Evolutionary conservation across 2,888 invertebrate species (phyloP).

Genomic region (Dasysyrphus tricinctus): DNA sequence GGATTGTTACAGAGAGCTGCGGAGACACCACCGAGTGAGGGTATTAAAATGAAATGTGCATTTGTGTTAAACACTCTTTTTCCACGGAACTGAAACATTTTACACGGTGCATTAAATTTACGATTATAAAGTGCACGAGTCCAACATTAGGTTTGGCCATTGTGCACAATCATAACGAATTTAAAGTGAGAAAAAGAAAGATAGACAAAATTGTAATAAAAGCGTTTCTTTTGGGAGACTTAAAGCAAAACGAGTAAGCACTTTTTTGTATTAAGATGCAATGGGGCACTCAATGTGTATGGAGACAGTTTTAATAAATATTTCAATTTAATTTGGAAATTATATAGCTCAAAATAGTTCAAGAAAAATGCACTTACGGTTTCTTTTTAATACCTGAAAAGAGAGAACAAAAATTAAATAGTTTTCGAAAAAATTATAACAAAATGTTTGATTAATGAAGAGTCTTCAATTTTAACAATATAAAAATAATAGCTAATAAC

Average conservation of each 20-base stretch:
- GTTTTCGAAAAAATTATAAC: no score
- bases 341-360: neutral
- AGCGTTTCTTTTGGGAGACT: constrained; percentile 16
- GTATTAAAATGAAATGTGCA: constrained; percentile 33
- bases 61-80: constrained; percentile 27
- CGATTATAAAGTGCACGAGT: constrained; percentile 72
- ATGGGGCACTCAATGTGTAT: constrained; percentile 44
- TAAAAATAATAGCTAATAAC: no score
- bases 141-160: constrained; percentile 56
- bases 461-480: no score
- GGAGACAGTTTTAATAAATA: neutral
- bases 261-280: constrained; percentile 53
- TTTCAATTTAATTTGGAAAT: neutral
- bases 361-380: neutral
- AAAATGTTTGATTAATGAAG: no score
- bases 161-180: constrained; percentile 35
- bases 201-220: constrained; percentile 21
- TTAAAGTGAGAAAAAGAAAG: constrained; percentile 55
- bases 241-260: constrained; percentile 40
- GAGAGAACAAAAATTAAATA: neutral
- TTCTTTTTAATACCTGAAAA: neutral
- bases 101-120: constrained; percentile 70
- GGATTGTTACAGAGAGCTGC: neutral
- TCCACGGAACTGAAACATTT: constrained; percentile 64
- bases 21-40: neutral